Conservation (phyloP, 2,888 invertebrate species). For the Cheilosia pagana region DNA sequence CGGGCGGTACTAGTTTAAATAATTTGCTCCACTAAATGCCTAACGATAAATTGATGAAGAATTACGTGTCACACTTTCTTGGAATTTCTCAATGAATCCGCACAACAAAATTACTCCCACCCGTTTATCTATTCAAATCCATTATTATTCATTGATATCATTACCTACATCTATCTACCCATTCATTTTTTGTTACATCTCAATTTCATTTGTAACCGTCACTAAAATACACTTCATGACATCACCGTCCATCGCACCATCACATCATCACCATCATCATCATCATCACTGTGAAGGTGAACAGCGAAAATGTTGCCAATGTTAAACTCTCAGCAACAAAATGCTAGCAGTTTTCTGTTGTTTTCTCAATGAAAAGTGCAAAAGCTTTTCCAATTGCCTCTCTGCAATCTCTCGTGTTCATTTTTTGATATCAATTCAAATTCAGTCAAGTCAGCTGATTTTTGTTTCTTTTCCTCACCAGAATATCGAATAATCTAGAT, state of each 20-base stretch:
- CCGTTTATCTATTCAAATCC: background rate
- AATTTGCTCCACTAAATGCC: background rate
- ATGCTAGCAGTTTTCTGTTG: slow-evolving; percentile 42
- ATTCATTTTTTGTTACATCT: slow-evolving; percentile 36
- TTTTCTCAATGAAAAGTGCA: slow-evolving; percentile 44
- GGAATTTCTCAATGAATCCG: slow-evolving; percentile 49
- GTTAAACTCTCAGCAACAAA: slow-evolving; percentile 46
- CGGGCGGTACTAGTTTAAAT: too few species aligned
- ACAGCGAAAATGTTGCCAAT: slow-evolving; percentile 33
- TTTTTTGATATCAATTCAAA: background rate
- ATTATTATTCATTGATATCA: too few species aligned
- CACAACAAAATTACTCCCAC: slow-evolving; percentile 10
- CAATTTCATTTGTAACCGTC: slow-evolving; percentile 51
- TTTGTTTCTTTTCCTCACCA: background rate
- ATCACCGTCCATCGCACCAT: slow-evolving; percentile 33
- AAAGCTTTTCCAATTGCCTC: slow-evolving; percentile 53
- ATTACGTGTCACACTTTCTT: slow-evolving; percentile 44
- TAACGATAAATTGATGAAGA: background rate
- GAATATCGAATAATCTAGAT: background rate
- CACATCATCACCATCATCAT: background rate
- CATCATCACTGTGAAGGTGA: too few species aligned
- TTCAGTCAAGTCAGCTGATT: slow-evolving; percentile 55
- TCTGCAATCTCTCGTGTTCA: slow-evolving; percentile 7
- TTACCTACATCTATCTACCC: background rate
- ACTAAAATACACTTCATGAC: slow-evolving; percentile 62